phyloP scores from a whole-genome alignment of 2,888 invertebrate species.

The Tetragonisca angustula region DNA sequence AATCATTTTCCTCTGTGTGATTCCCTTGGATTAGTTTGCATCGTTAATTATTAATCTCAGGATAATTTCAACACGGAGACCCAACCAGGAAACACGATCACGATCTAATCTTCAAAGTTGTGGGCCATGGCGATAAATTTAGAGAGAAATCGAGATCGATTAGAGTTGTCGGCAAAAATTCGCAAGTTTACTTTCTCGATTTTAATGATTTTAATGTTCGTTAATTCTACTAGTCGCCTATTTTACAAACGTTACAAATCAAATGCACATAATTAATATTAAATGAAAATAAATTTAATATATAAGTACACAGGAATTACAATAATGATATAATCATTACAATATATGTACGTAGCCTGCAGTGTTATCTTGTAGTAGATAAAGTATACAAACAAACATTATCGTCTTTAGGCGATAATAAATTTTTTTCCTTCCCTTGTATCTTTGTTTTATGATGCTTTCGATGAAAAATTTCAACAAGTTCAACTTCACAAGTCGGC shows the following conservation, averaged over 20 bases:
- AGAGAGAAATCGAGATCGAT: conserved; percentile 33
- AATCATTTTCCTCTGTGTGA: too few relatives aligned
- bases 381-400: neutral
- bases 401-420: neutral
- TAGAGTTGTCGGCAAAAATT: conserved; percentile 16
- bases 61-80: neutral
- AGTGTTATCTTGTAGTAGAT: neutral
- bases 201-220: too few relatives aligned
- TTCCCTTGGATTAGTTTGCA: neutral
- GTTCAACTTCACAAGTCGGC: neutral
- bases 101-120: conserved; percentile 24
- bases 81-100: conserved; percentile 2
- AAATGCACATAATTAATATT: neutral
- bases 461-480: neutral
- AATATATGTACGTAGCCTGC: neutral
- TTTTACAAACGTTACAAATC: too few relatives aligned
- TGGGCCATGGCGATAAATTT: conserved; percentile 43
- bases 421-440: neutral
- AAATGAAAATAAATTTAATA: too few relatives aligned
- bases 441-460: neutral
- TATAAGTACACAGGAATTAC: neutral
- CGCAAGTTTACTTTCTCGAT: neutral
- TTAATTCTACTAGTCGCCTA: neutral
- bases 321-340: neutral
- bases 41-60: conserved; percentile 1